These are phyloP conservation scores for Caenorhabditis doughertyi DNA, from an alignment of 2,888 invertebrate species.

Conservation along the genomic window DNA sequence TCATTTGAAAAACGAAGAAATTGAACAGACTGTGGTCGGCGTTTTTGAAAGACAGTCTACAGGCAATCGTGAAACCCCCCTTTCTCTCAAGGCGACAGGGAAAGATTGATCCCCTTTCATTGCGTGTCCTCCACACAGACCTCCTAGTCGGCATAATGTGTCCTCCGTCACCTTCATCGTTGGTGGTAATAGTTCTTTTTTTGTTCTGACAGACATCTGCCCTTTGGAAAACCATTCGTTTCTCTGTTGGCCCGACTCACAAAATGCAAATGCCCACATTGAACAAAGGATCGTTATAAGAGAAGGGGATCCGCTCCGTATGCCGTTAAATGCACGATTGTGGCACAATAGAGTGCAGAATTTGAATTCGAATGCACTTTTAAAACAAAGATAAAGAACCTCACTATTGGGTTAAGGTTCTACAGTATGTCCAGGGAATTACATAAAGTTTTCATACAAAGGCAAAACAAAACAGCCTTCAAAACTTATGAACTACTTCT, in stretches of 20 bases:
- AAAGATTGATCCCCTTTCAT: not conserved
- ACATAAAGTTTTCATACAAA: too few relatives aligned
- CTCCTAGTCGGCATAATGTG: slow-evolving; percentile 16
- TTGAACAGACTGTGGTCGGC: not conserved
- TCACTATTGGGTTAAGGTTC: too few relatives aligned
- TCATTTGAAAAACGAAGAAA: not conserved
- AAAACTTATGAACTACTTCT: too few relatives aligned
- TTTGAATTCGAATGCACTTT: not conserved
- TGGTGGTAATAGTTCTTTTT: not conserved
- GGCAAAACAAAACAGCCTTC: too few relatives aligned
- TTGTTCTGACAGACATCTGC: slow-evolving; percentile 8
- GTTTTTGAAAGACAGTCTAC: too few relatives aligned
- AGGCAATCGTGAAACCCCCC: not conserved
- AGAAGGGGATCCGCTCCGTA: not conserved
- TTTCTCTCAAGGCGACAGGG: not conserved
- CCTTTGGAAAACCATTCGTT: slow-evolving; percentile 1
- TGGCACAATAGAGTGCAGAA: not conserved
- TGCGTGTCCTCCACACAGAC: slow-evolving; percentile 1
- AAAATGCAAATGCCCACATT: slow-evolving; percentile 4
- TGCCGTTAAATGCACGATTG: not conserved
- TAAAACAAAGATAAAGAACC: too few relatives aligned
- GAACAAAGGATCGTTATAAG: not conserved
- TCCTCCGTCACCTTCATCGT: not conserved
- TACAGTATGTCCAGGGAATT: too few relatives aligned
- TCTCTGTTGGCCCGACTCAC: not conserved